Conservation (phyloP, 2,797 vertebrate genomes). For the Emys orbicularis region DNA sequence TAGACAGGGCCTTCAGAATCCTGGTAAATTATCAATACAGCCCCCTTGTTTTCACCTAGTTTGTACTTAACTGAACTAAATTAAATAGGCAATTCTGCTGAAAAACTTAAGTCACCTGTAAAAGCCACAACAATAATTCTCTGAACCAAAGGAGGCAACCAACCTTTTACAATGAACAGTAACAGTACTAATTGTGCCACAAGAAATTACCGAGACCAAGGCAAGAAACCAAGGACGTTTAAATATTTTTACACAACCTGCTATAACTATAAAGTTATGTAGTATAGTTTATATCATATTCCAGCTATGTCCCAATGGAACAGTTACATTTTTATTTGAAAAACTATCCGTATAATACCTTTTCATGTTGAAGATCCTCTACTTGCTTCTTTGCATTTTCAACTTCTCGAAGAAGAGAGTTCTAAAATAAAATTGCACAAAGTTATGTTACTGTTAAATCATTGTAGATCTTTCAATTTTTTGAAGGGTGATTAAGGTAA, state of each 20-base stretch:
- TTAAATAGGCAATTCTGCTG: background rate
- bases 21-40: background rate
- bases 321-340: background rate
- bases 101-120: background rate
- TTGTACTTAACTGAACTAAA: background rate
- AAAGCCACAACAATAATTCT: background rate
- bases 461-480: background rate
- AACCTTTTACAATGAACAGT: background rate
- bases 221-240: background rate
- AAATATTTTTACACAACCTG: background rate
- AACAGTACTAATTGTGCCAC: background rate
- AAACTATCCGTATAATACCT: slow-evolving; percentile 80
- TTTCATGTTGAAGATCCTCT: slow-evolving; percentile 96
- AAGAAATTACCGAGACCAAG: background rate
- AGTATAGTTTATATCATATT: background rate
- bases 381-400: slow-evolving; percentile 94
- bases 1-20: background rate
- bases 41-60: background rate
- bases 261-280: background rate
- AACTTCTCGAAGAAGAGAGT: slow-evolving; percentile 92
- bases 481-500: background rate
- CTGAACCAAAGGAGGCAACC: background rate
- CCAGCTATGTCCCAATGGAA: background rate
- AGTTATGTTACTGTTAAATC: background rate
- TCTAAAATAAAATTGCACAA: slow-evolving; percentile 80